Evolutionary conservation across 2,113 vertebrate genomes (phyloP).

Genomic region (Mastomys coucha): DNA sequence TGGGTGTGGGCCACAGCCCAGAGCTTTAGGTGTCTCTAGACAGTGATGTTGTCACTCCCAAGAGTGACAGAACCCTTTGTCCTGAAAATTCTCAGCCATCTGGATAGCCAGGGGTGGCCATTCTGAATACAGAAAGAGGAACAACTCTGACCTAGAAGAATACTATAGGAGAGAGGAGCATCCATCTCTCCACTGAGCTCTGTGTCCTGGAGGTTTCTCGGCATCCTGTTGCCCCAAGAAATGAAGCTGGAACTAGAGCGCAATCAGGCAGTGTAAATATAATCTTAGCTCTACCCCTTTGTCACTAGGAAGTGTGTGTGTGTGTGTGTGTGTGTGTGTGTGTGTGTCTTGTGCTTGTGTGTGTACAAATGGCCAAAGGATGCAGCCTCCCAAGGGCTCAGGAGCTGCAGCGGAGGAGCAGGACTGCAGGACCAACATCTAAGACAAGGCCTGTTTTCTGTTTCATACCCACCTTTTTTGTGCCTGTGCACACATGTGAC

Average conservation of each 20-base stretch:
- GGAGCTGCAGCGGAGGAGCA: not conserved
- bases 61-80: not conserved
- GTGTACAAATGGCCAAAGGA: not conserved
- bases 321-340: not conserved
- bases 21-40: not conserved
- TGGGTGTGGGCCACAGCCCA: too few relatives aligned
- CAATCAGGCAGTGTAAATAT: not conserved
- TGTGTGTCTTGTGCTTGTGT: not conserved
- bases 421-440: not conserved
- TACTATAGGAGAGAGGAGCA: not conserved
- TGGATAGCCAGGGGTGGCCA: not conserved
- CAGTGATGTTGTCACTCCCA: not conserved
- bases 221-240: not conserved
- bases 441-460: not conserved
- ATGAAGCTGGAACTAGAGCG: not conserved
- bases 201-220: constrained; percentile 22
- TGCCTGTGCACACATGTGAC: too few relatives aligned
- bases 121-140: not conserved
- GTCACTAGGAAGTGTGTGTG: not conserved
- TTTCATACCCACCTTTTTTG: not conserved
- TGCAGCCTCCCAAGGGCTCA: not conserved
- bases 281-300: not conserved
- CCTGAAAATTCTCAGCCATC: not conserved
- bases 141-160: not conserved
- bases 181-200: not conserved